Evolutionary conservation across 2,113 vertebrate species (phyloP).

Genomic region (Rhinogobius similis): DNA sequence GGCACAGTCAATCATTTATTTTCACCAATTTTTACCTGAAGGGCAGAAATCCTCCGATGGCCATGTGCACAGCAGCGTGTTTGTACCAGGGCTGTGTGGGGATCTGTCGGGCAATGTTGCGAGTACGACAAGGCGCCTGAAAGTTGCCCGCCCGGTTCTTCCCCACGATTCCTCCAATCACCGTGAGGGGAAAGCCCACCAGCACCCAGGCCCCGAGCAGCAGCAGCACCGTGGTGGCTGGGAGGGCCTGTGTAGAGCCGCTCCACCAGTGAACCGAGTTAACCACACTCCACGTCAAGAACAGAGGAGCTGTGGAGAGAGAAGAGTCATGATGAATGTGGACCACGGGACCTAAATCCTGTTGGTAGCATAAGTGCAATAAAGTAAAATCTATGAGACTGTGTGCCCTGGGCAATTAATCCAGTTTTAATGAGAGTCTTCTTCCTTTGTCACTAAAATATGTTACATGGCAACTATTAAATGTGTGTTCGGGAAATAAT

Average conservation of each 20-base stretch:
- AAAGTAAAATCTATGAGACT: no score
- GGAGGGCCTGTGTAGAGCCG: constrained; percentile 90
- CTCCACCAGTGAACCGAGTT: constrained; percentile 93
- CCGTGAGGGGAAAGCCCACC: constrained; percentile 90
- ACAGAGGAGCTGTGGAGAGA: constrained; percentile 83
- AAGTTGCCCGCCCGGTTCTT: constrained; percentile 87
- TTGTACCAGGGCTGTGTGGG: constrained; percentile 93
- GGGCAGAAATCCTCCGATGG: constrained; percentile 90
- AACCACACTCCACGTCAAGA: constrained; percentile 91
- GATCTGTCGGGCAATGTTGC: constrained; percentile 90
- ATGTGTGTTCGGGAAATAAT: no score
- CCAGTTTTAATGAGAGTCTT: no score
- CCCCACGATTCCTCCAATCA: constrained; percentile 91
- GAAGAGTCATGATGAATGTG: background rate
- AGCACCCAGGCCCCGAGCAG: constrained; percentile 87
- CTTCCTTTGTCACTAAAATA: no score
- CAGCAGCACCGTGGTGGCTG: constrained; percentile 87
- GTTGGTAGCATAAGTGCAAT: background rate
- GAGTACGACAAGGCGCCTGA: constrained; percentile 90
- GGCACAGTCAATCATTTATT: background rate
- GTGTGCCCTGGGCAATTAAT: no score
- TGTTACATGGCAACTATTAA: no score
- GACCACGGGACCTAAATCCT: background rate
- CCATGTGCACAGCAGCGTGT: constrained; percentile 87
- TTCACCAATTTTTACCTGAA: constrained; percentile 84